Conservation (phyloP, 2,113 vertebrate genomes). For the Pantherophis guttatus region DNA sequence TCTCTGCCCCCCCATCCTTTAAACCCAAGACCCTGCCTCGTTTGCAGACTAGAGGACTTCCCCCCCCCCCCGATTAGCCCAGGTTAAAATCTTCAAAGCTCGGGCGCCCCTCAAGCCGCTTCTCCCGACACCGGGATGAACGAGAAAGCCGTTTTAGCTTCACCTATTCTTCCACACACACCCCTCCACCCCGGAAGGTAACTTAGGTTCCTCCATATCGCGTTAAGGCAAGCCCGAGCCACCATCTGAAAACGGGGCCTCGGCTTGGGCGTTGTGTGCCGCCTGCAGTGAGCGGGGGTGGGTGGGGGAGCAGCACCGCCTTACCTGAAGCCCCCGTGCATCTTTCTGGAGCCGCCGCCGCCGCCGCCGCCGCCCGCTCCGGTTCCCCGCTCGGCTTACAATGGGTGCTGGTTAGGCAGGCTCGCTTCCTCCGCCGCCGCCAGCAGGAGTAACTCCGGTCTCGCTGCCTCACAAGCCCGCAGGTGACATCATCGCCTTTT, state of each 20-base stretch:
- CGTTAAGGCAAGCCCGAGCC: constrained; percentile 13
- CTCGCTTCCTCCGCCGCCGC: neutral
- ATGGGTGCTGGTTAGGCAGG: constrained; percentile 36
- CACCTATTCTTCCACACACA: constrained; percentile 3
- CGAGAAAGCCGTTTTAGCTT: neutral
- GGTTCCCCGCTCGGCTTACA: constrained; percentile 14
- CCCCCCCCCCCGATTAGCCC: neutral
- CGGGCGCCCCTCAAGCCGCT: neutral
- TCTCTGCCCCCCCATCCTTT: too few relatives aligned
- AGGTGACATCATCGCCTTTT: constrained; percentile 77
- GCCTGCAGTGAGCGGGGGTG: neutral
- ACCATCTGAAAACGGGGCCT: neutral
- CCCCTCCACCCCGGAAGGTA: neutral
- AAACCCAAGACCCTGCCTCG: neutral
- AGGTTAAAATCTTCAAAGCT: neutral
- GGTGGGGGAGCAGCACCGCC: neutral
- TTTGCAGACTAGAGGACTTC: neutral
- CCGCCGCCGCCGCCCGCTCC: constrained; percentile 1
- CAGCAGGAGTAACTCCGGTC: constrained; percentile 28
- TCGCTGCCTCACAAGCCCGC: constrained; percentile 58
- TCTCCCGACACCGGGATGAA: neutral
- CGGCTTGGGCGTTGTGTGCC: neutral
- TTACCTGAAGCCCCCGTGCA: constrained; percentile 71
- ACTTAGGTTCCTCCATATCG: constrained; percentile 6
- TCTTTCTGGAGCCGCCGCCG: constrained; percentile 13